Evolutionary conservation across 1,140 invertebrate species (phyloP).

Genomic region (Panulirus ornatus): DNA sequence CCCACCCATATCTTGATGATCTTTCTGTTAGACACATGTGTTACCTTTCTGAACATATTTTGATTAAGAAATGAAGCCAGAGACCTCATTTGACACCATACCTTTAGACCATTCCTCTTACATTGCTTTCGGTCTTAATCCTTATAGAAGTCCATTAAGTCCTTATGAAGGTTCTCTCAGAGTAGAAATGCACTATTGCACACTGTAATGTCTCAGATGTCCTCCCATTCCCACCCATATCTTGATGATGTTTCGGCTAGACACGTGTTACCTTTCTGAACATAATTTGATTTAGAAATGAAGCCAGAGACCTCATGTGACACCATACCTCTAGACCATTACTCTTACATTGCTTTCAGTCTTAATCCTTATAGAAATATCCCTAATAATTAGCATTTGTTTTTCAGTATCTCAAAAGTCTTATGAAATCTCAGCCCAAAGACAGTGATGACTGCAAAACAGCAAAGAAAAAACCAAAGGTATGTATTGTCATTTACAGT

Average conservation of each 20-base stretch:
- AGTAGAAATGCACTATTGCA: no score
- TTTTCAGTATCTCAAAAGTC: constrained; percentile 63
- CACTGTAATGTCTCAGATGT: no score
- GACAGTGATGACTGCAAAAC: constrained; percentile 23
- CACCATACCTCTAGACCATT: not conserved
- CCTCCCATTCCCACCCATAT: no score
- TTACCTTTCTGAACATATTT: not conserved
- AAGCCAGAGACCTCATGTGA: not conserved
- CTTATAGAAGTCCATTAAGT: no score
- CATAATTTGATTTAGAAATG: not conserved
- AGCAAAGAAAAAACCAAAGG: constrained; percentile 31
- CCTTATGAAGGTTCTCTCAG: no score
- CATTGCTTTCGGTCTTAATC: no score
- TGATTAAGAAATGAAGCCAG: not conserved
- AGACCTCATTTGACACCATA: not conserved
- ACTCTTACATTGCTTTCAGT: not conserved
- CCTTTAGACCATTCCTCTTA: not conserved
- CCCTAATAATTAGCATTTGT: not conserved
- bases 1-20: no score
- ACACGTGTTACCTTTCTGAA: not conserved
- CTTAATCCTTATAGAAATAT: no score
- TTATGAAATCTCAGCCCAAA: constrained; percentile 11
- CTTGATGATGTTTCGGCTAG: no score
- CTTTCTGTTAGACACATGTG: no score
- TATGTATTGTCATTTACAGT: not conserved